Evolutionary conservation across 2,888 invertebrate species (phyloP).

Genomic region (Tubulanus polymorphus): DNA sequence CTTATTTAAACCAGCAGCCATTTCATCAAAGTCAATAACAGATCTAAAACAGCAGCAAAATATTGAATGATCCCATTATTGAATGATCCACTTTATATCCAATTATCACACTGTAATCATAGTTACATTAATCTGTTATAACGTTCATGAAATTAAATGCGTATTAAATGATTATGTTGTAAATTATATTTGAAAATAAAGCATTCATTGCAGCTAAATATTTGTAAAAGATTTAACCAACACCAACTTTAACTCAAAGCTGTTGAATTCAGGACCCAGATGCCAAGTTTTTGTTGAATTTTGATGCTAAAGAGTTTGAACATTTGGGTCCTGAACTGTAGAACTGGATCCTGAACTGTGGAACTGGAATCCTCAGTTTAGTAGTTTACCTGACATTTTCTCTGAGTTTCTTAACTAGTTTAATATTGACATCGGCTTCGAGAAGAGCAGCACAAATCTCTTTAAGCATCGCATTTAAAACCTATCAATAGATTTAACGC

Average conservation of each 20-base stretch:
- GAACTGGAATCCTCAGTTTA: too few relatives aligned
- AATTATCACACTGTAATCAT: background rate
- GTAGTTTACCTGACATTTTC: slow-evolving; percentile 95
- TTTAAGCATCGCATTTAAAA: slow-evolving; percentile 97
- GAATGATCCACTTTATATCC: background rate
- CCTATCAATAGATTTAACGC: slow-evolving; percentile 60
- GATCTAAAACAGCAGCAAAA: slow-evolving; percentile 57
- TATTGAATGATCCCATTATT: background rate
- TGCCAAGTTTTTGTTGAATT: too few relatives aligned
- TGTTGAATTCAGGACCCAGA: too few relatives aligned
- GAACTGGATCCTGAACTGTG: too few relatives aligned
- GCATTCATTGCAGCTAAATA: too few relatives aligned
- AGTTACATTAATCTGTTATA: background rate
- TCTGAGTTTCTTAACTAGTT: slow-evolving; percentile 87
- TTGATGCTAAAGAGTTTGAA: too few relatives aligned
- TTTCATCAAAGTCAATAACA: slow-evolving; percentile 98
- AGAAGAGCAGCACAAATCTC: slow-evolving; percentile 95
- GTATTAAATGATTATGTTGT: too few relatives aligned
- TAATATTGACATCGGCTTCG: slow-evolving; percentile 94
- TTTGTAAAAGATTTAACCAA: too few relatives aligned
- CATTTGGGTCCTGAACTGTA: too few relatives aligned
- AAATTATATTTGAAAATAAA: too few relatives aligned
- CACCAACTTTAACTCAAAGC: too few relatives aligned
- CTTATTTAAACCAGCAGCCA: slow-evolving; percentile 96
- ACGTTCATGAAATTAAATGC: background rate